These are phyloP conservation scores for Parascotia fuliginaria DNA, from an alignment of 2,888 invertebrate genomes.

Conservation along the genomic window DNA sequence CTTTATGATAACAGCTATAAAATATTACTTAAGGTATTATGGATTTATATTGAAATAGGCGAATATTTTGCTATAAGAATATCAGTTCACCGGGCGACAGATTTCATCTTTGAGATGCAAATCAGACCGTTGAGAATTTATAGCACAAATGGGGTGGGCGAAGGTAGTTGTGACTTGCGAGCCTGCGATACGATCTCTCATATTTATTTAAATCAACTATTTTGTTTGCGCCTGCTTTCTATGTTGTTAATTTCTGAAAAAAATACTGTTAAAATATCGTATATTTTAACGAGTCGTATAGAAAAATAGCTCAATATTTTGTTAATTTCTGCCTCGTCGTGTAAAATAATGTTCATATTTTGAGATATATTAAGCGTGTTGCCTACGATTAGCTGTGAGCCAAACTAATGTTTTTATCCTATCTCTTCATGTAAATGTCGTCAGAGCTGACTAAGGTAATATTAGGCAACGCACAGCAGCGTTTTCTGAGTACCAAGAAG, in stretches of 20 bases:
- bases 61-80: slow-evolving; percentile 47
- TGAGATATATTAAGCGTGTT: too few relatives aligned
- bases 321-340: too few relatives aligned
- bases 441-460: too few relatives aligned
- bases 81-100: slow-evolving; percentile 50
- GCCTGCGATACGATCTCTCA: slow-evolving; percentile 38
- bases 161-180: slow-evolving; percentile 24
- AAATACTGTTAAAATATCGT: too few relatives aligned
- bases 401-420: too few relatives aligned
- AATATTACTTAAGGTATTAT: slow-evolving; percentile 23
- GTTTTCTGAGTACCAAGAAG: too few relatives aligned
- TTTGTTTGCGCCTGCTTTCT: slow-evolving; percentile 10
- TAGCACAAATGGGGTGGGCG: slow-evolving; percentile 60
- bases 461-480: too few relatives aligned
- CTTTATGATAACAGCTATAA: not conserved
- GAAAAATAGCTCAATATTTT: too few relatives aligned
- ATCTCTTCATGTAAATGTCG: too few relatives aligned
- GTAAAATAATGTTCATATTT: too few relatives aligned
- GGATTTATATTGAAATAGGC: slow-evolving; percentile 43
- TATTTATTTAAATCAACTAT: slow-evolving; percentile 39
- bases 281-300: too few relatives aligned
- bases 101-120: slow-evolving; percentile 72
- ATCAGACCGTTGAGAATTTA: slow-evolving; percentile 61
- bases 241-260: not conserved
- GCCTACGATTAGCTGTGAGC: too few relatives aligned